Evolutionary conservation across 23 tunicate genomes (phyloP).

Genomic region (Oikopleura albicans): DNA sequence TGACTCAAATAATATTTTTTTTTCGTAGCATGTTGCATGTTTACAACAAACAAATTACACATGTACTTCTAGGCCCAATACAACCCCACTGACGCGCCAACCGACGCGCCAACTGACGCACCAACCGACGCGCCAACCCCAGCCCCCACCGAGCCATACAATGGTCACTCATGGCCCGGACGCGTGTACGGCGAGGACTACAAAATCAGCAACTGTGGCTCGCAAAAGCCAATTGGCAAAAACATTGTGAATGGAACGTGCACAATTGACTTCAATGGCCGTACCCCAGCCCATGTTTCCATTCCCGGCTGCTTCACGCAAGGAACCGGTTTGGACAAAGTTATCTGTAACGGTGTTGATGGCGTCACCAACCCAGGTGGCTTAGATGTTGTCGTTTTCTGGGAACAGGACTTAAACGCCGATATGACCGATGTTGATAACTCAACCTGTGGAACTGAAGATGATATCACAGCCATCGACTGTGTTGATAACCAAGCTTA

Average conservation of each 20-base stretch:
- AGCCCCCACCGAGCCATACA: too few relatives aligned
- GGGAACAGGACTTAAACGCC: background rate
- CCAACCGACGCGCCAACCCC: too few relatives aligned
- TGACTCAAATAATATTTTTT: too few relatives aligned
- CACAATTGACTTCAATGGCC: background rate
- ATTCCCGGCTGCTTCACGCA: conserved; percentile 5
- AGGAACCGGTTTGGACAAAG: background rate
- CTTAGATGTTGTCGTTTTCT: background rate
- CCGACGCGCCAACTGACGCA: too few relatives aligned
- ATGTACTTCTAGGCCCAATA: too few relatives aligned
- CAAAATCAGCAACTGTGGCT: background rate
- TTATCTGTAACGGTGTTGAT: background rate
- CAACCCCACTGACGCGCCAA: too few relatives aligned
- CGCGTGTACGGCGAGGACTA: too few relatives aligned
- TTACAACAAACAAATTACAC: too few relatives aligned
- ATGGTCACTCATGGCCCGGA: too few relatives aligned
- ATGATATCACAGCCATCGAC: background rate
- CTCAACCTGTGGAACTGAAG: background rate
- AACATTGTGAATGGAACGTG: background rate
- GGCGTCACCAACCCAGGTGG: conserved; percentile 9
- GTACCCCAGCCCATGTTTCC: background rate
- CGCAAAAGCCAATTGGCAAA: background rate
- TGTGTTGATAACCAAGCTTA: background rate
- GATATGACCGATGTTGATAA: background rate
- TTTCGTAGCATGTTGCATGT: too few relatives aligned